Evolutionary conservation across 2,888 invertebrate genomes (phyloP).

Genomic region (Augiades crinisus): DNA sequence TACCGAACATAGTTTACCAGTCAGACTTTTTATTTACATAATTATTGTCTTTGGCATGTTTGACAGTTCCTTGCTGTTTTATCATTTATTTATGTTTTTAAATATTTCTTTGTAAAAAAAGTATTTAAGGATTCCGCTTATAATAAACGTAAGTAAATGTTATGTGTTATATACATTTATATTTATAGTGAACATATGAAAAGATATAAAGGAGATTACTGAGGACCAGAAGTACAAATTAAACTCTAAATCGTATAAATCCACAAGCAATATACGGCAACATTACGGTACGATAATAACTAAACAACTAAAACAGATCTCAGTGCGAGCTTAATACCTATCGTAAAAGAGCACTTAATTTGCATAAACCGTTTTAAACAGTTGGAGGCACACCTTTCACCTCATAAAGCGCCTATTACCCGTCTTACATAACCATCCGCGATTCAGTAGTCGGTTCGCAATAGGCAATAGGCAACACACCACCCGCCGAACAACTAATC

Average conservation of each 20-base stretch:
- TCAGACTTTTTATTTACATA: constrained; percentile 29
- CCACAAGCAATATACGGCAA: no score
- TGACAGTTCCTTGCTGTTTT: background rate
- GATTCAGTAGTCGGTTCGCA: background rate
- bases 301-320: background rate
- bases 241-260: no score
- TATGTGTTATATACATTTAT: no score
- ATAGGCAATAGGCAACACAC: constrained; percentile 30
- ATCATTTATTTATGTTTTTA: no score
- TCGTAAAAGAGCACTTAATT: constrained; percentile 2
- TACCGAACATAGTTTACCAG: constrained; percentile 57
- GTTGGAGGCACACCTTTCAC: constrained; percentile 35
- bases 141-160: no score
- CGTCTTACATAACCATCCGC: constrained; percentile 26
- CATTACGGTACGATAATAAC: background rate
- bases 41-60: background rate
- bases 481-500: constrained; percentile 51
- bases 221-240: no score
- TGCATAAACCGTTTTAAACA: constrained; percentile 25
- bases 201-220: no score
- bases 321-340: background rate
- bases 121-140: no score
- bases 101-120: no score
- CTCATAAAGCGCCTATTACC: constrained; percentile 28
- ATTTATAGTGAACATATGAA: no score